These are phyloP conservation scores for Sporophila hypoxantha DNA, from an alignment of 2,113 vertebrate genomes.

Conservation along the genomic window DNA sequence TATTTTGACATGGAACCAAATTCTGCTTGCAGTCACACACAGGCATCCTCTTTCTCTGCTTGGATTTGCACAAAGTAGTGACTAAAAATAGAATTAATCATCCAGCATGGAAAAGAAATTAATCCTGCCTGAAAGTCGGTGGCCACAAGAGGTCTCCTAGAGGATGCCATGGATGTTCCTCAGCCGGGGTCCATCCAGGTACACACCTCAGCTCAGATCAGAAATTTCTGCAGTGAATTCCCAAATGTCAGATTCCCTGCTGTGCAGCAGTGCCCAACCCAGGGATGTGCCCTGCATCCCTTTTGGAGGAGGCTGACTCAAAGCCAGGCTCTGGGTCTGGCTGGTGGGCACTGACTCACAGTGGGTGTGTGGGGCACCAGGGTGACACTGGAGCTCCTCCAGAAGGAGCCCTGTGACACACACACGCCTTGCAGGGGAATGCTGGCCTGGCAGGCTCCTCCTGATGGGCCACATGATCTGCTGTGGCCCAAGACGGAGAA, in stretches of 20 bases:
- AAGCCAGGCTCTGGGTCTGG: fast-evolving
- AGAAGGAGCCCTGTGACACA: not conserved
- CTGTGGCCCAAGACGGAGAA: not conserved
- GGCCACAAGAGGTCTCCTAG: not conserved
- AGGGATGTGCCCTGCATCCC: not conserved
- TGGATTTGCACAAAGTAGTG: constrained; percentile 6
- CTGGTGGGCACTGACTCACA: not conserved
- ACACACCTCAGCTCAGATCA: not conserved
- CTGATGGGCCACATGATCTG: not conserved
- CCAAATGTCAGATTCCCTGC: not conserved
- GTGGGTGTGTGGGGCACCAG: fast-evolving
- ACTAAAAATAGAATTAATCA: constrained; percentile 42
- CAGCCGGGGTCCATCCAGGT: not conserved
- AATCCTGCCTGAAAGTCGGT: not conserved
- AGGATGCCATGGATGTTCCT: not conserved
- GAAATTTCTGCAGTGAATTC: not conserved
- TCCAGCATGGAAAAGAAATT: not conserved
- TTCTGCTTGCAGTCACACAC: not conserved
- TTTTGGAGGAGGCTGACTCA: not conserved
- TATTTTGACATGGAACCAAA: constrained; percentile 28
- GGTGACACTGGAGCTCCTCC: not conserved
- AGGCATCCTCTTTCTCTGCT: constrained; percentile 7
- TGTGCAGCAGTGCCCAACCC: not conserved
- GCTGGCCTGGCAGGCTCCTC: not conserved
- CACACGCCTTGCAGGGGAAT: not conserved